phyloP scores from a whole-genome alignment of 2,888 invertebrate species.

The Allophyes oxyacanthae region DNA sequence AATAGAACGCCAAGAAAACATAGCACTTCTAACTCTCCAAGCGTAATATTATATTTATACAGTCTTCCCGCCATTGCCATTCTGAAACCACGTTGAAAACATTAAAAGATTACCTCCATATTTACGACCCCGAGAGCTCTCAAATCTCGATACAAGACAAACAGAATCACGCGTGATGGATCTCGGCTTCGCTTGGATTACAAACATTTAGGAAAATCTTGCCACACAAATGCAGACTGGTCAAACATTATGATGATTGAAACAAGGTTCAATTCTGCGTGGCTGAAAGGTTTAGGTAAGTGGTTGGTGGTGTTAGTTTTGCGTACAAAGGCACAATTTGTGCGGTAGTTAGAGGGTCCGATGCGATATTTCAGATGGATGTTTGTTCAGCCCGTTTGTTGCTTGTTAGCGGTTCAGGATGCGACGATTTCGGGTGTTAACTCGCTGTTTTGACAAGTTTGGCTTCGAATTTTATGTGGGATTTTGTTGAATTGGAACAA shows the following conservation, averaged over 20 bases:
- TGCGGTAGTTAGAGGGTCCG: slow-evolving; percentile 63
- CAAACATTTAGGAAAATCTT: slow-evolving; percentile 23
- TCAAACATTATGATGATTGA: not conserved
- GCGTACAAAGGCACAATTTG: slow-evolving; percentile 70
- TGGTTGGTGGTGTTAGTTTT: slow-evolving; percentile 65
- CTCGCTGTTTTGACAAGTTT: slow-evolving; percentile 57
- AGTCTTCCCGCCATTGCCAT: slow-evolving; percentile 32
- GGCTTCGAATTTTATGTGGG: slow-evolving; percentile 39
- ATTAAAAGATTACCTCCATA: slow-evolving; percentile 53
- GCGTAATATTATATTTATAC: slow-evolving; percentile 2
- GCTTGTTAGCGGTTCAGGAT: slow-evolving; percentile 57
- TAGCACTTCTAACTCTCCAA: not conserved
- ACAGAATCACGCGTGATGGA: slow-evolving; percentile 56
- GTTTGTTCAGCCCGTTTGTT: slow-evolving; percentile 67
- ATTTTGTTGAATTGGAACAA: slow-evolving; percentile 27
- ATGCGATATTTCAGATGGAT: slow-evolving; percentile 67
- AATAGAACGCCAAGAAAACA: not conserved
- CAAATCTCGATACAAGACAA: slow-evolving; percentile 43
- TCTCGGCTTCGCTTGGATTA: slow-evolving; percentile 65
- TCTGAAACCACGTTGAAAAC: slow-evolving; percentile 45
- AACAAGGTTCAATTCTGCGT: slow-evolving; percentile 40
- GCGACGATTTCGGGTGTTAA: slow-evolving; percentile 56
- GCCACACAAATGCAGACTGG: not conserved
- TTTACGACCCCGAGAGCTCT: slow-evolving; percentile 37
- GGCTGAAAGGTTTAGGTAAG: slow-evolving; percentile 32